Evolutionary conservation across 1,140 invertebrate species (phyloP).

Genomic region (Adelges cooleyi): DNA sequence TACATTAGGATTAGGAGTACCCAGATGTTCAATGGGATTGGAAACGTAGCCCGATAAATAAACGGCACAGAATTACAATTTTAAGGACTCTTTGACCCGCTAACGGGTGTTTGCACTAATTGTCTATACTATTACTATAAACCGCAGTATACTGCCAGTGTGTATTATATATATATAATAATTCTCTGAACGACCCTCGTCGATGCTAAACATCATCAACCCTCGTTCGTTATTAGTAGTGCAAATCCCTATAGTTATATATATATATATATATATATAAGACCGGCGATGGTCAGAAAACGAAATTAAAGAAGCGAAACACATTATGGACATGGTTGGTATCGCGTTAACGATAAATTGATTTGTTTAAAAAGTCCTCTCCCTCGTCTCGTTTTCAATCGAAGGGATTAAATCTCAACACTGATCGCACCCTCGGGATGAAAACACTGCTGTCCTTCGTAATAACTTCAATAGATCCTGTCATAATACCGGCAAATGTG

Average conservation of each 20-base stretch:
- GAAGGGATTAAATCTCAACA: constrained; percentile 22
- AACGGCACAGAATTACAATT: too few species aligned
- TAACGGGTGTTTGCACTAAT: too few species aligned
- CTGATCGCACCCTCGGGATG: constrained; percentile 24
- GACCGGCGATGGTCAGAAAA: not conserved
- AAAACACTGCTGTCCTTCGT: not conserved
- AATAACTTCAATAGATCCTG: not conserved
- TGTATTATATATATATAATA: too few species aligned
- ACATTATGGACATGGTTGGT: too few species aligned
- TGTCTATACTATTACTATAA: too few species aligned
- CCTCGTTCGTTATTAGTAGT: constrained; percentile 17
- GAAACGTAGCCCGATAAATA: too few species aligned
- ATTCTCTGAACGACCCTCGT: not conserved
- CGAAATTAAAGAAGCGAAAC: too few species aligned
- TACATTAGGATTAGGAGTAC: too few species aligned
- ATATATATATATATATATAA: not conserved
- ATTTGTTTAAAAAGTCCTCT: constrained; percentile 25
- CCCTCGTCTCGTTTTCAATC: not conserved
- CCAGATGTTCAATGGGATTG: too few species aligned
- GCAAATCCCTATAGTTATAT: constrained; percentile 3
- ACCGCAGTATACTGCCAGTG: too few species aligned
- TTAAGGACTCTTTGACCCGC: too few species aligned
- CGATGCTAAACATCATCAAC: not conserved
- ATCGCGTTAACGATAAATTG: constrained; percentile 28
- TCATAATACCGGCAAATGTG: too few species aligned